Evolutionary conservation across 2,113 vertebrate genomes (phyloP), one percentile per base, ranked within the genome.

Genomic region (Chroicocephalus ridibundus): DNA sequence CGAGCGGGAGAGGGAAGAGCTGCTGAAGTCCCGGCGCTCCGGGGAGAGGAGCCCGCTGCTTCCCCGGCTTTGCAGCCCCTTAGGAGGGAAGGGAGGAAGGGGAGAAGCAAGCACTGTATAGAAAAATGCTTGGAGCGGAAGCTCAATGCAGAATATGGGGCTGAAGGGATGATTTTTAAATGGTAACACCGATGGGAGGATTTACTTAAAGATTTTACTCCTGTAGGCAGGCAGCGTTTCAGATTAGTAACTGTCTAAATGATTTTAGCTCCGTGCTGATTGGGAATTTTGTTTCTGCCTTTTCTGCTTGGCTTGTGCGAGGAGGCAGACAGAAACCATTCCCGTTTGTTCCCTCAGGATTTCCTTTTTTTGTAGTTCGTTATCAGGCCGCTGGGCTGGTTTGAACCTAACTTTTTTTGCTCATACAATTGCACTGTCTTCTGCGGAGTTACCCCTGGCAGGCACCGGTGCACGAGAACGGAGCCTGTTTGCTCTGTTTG

Each of bases 341-440:
- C 52, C 22, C 36, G 20, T 52, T 12, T 22, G 65, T 10, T 61
- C 80, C 75, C 47, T 2, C 2, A n/a, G 46, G 44, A 15, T 54
- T 44, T 9, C 36, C 3, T 29, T 31, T 44, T 32, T 87, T 13
- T 60, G 57, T 16, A 13, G 62, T 2, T 92, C 36, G 4, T 36
- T 8, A 4, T 13, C 51, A 24, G 44, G 75, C 62, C 27, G 0
- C 84, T 9, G 90, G 60, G 72, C 61, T 68, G 38, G 5, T 38
- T 19, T 4, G 29, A 44, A 3, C 69, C 55, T 4, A 78, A 26
- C 61, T 83, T 22, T 24, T 51, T 46, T 7, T 5, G 24, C 51
- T 34, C 0, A 0, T 11, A 6, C 32, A 6, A 3, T 20, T 20
- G 47, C 74, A 0, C 9, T 1, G 14, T 5, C 87, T 36, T 8